Base-by-base conservation (phyloP, 2,797 vertebrate species). In the Otus scops region DNA sequence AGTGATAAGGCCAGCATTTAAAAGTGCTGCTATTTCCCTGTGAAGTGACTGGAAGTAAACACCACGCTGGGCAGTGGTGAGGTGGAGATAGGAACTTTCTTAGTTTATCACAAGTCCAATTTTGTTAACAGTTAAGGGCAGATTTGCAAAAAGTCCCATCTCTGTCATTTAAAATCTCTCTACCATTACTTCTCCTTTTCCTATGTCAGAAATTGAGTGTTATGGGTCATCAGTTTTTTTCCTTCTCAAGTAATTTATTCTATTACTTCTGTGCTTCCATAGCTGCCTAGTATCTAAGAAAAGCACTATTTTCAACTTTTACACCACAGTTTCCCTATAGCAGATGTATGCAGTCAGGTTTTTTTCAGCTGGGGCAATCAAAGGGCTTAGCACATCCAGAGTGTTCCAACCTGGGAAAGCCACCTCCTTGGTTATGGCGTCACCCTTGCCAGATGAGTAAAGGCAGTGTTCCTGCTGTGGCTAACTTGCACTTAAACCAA, bases 61-160 rank as follows among this genome's bases (percentile, higher is more conserved):
- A 0, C 4, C 13, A 15, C 0, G 0, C 18, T 57, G 34, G 10
- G 9, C 10, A 43, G 7, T 13, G 11, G 26, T 63, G 26, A 76
- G 5, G 32, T 39, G 3, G 39, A 80, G 21, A 59, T 6, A 83
- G 11, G 26, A 59, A 34, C 51, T 41, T 64, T 57, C 48, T 79
- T 23, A 60, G 30, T 56, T 85, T 47, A 24, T 26, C 20, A n/a
- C 41, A 54, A 76, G 63, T 41, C 12, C 12, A 5, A 19, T 57
- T 54, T 53, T 73, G 3, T 54, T n/a, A 26, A 45, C 5, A 34
- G 13, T 45, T 76, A 61, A 38, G 10, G 6, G 57, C 30, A 36
- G 20, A 30, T 21, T 67, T 86, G 14, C 10, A 53, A 80, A 53
- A 85, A 56, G 19, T 24, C 6, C 4, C 18, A 27, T 18, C 13